Conservation (phyloP, 2,888 invertebrate genomes). For the Nomada hirtipes region DNA sequence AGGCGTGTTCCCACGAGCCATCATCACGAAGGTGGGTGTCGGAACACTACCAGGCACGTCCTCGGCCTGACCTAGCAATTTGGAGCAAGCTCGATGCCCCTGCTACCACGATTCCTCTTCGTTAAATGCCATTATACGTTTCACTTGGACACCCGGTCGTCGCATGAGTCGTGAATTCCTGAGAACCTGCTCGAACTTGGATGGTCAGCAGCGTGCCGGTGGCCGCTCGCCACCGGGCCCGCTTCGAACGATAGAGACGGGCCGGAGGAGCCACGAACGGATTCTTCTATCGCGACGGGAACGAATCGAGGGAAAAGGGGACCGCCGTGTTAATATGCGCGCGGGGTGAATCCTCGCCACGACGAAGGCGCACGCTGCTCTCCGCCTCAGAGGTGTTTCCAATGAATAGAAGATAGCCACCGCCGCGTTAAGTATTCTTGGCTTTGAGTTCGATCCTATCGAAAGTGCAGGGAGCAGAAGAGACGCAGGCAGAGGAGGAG, state of each 20-base stretch:
- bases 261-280: slow-evolving; percentile 59
- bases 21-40: slow-evolving; percentile 69
- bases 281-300: slow-evolving; percentile 69
- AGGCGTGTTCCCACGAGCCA: slow-evolving; percentile 75
- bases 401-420: no score
- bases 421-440: no score
- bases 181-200: slow-evolving; percentile 77
- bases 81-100: slow-evolving; percentile 70
- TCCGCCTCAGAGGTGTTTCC: no score
- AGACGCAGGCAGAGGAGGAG: not conserved
- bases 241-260: slow-evolving; percentile 66
- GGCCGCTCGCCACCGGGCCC: slow-evolving; percentile 47
- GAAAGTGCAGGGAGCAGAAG: not conserved
- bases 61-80: slow-evolving; percentile 80
- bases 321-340: slow-evolving; percentile 53
- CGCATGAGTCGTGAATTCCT: slow-evolving; percentile 82
- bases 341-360: slow-evolving; percentile 62
- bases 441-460: slow-evolving; percentile 10
- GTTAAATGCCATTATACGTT: slow-evolving; percentile 83
- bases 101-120: slow-evolving; percentile 71
- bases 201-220: slow-evolving; percentile 49
- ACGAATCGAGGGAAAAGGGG: slow-evolving; percentile 44
- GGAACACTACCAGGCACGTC: slow-evolving; percentile 75
- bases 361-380: slow-evolving; percentile 44
- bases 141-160: slow-evolving; percentile 79